Conservation (phyloP, 2,888 invertebrate genomes). For the Hermaeophaga mercurialis region DNA sequence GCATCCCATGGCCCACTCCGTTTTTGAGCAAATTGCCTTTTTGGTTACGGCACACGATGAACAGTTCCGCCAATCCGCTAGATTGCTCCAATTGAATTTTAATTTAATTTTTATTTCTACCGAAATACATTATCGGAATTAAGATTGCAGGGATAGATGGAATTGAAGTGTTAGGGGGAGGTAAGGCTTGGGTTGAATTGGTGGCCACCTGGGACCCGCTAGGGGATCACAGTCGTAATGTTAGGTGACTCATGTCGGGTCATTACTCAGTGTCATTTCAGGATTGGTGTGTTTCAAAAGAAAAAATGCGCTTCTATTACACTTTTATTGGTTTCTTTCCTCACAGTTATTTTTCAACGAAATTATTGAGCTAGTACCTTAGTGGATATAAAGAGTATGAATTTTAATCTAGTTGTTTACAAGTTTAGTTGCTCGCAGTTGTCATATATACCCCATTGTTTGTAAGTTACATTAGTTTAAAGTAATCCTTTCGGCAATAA, state of each 20-base stretch:
- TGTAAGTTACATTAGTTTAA: too few relatives aligned
- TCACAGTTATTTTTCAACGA: too few relatives aligned
- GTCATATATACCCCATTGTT: too few relatives aligned
- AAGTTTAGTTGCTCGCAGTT: too few relatives aligned
- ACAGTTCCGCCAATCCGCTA: slow-evolving; percentile 1
- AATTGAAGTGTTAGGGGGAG: slow-evolving; percentile 19
- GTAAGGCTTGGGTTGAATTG: slow-evolving; percentile 13
- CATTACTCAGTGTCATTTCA: background rate
- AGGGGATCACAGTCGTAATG: background rate
- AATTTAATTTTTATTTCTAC: slow-evolving; percentile 42
- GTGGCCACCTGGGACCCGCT: slow-evolving; percentile 27
- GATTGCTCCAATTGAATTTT: slow-evolving; percentile 40
- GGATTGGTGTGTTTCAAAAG: too few relatives aligned
- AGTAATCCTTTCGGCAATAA: too few relatives aligned
- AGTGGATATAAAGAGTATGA: too few relatives aligned
- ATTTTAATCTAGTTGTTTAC: too few relatives aligned
- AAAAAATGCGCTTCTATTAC: too few relatives aligned
- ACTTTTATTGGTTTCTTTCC: too few relatives aligned
- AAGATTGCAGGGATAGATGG: slow-evolving; percentile 27
- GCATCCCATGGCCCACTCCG: slow-evolving; percentile 28
- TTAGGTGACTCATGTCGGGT: background rate
- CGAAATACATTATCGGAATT: slow-evolving; percentile 35
- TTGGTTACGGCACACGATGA: slow-evolving; percentile 17
- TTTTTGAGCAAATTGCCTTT: slow-evolving; percentile 33
- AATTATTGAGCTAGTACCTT: too few relatives aligned